Evolutionary conservation across 2,888 invertebrate species (phyloP).

Genomic region (Apodemia mormo): DNA sequence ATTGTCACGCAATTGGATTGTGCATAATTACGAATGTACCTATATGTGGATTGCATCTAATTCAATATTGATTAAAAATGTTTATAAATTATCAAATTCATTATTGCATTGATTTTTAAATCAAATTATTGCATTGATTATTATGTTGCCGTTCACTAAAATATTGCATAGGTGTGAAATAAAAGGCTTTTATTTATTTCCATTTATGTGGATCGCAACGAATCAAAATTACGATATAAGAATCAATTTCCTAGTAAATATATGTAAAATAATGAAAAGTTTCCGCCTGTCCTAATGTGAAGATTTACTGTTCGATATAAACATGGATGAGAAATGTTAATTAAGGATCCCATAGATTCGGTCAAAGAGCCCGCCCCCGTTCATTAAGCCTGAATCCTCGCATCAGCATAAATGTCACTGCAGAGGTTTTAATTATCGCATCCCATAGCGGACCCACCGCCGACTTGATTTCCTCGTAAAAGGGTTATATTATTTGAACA

Average conservation of each 20-base stretch:
- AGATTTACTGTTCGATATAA: slow-evolving; percentile 38
- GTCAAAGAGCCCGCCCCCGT: slow-evolving; percentile 62
- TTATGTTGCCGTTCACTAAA: too few species aligned
- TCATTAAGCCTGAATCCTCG: slow-evolving; percentile 62
- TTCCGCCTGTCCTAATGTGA: slow-evolving; percentile 21
- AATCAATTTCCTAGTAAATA: slow-evolving; percentile 1
- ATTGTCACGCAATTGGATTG: too few species aligned
- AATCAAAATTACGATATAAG: background rate
- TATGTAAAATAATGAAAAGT: slow-evolving; percentile 7
- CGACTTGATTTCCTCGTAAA: slow-evolving; percentile 48
- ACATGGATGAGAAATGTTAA: slow-evolving; percentile 43
- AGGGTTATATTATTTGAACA: slow-evolving; percentile 52
- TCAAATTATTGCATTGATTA: too few species aligned
- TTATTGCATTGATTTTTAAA: too few species aligned
- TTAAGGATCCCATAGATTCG: slow-evolving; percentile 43
- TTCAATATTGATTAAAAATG: too few species aligned
- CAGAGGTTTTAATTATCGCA: slow-evolving; percentile 71
- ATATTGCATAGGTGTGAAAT: too few species aligned
- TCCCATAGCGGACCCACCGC: slow-evolving; percentile 60
- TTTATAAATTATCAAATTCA: too few species aligned
- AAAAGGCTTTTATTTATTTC: too few species aligned
- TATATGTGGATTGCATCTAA: too few species aligned
- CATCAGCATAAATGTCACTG: slow-evolving; percentile 77
- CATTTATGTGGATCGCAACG: background rate
- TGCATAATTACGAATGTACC: too few species aligned